phyloP scores from a whole-genome alignment of 2,797 vertebrate genomes.

The Gouania willdenowi region DNA sequence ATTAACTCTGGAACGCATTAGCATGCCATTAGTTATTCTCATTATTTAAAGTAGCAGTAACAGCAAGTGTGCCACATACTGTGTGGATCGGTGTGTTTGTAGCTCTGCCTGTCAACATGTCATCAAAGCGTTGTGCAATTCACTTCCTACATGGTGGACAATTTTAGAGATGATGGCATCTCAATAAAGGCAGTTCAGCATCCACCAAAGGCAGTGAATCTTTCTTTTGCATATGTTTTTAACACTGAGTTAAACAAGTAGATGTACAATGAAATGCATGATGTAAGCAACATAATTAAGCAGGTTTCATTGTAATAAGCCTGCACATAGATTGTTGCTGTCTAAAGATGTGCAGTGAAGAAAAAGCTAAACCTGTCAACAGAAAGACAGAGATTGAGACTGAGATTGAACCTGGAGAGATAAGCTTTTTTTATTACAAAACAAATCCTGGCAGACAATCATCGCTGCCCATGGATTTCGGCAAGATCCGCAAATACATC shows the following conservation, averaged over 20 bases:
- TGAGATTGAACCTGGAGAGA: slow-evolving; percentile 63
- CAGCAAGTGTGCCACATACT: slow-evolving; percentile 32
- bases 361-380: slow-evolving; percentile 13
- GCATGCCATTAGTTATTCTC: slow-evolving; percentile 42
- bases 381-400: slow-evolving; percentile 28
- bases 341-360: slow-evolving; percentile 2
- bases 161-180: slow-evolving; percentile 3
- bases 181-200: slow-evolving; percentile 11
- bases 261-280: no score
- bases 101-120: slow-evolving; percentile 33
- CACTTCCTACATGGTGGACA: slow-evolving; percentile 31
- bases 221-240: background rate
- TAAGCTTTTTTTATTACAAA: slow-evolving; percentile 59
- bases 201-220: slow-evolving; percentile 6
- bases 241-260: background rate
- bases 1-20: slow-evolving; percentile 39
- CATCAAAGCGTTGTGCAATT: slow-evolving; percentile 44
- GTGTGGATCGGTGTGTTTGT: slow-evolving; percentile 24
- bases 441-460: slow-evolving; percentile 69
- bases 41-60: slow-evolving; percentile 43
- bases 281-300: background rate
- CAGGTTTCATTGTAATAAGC: background rate
- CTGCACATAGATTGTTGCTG: background rate
- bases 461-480: slow-evolving; percentile 59
- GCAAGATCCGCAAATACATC: slow-evolving; percentile 64